Evolutionary conservation across 2,797 vertebrate species (phyloP), one percentile per base, ranked within the genome.

Genomic region (Urocyon cinereoargenteus): DNA sequence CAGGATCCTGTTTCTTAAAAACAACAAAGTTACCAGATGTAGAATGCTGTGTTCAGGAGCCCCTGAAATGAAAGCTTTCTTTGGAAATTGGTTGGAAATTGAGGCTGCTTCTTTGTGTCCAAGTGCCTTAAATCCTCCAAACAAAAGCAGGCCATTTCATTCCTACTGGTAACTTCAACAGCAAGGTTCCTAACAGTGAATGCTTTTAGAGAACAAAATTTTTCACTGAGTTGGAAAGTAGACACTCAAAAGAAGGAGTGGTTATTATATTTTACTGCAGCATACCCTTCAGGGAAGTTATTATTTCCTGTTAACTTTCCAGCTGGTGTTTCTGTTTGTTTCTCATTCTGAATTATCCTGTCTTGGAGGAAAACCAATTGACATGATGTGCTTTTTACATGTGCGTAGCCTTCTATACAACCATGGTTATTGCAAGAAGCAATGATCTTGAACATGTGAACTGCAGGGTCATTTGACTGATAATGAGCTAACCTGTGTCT

Each of bases 141-240:
- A 62, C 28, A 93, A 96, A 53, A 90, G 70, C 55, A 4, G 19
- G 36, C 26, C 86, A 8, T 81, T 81, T 88, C 36, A 88, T 84
- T 91, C 36, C 85, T 91, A 75, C 59, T 55, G 45, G 72, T 31
- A 72, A 6, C 90, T 88, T 92, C n/a, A 86, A 94, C 55, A 87
- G 40, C 36, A 96, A 53, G 11, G 11, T 85, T 85, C 59, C 45
- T 87, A 51, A 31, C 19, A 36, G 26, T 75, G 1, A 49, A 28
- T 18, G 51, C 92, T 84, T 87, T 78, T 49, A 82, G 14, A 90
- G 26, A 66, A 91, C 73, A 51, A 72, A 85, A 57, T n/a, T 87
- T 81, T 85, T 81, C 61, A 93, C 36, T 78, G 51, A 84, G 26
- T 64, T 62, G 62, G 22, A 95, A 91, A 95, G 31, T 31, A 95